These are phyloP conservation scores for Tetramorium parvispinum DNA, from an alignment of 1,140 invertebrate genomes.

Conservation along the genomic window DNA sequence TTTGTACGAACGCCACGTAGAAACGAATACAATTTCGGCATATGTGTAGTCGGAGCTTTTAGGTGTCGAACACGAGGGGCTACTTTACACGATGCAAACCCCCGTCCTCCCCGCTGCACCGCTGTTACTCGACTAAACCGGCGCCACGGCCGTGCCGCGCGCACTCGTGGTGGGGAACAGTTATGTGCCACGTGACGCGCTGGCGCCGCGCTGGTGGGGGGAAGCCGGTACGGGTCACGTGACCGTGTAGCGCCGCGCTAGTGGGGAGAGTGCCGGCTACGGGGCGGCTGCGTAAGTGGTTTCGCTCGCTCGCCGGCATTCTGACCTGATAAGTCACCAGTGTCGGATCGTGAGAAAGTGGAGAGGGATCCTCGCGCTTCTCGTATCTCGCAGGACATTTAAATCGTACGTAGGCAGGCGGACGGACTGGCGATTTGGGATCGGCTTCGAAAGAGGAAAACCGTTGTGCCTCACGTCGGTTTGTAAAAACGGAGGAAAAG, in stretches of 20 bases:
- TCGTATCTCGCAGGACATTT: constrained; percentile 67
- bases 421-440: neutral
- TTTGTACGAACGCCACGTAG: neutral
- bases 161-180: constrained; percentile 26
- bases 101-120: constrained; percentile 8
- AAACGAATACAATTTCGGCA: constrained; percentile 1
- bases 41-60: neutral
- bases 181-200: constrained; percentile 66
- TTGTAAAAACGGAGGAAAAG: neutral
- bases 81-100: constrained; percentile 64
- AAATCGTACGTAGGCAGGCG: constrained; percentile 59
- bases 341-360: constrained; percentile 80
- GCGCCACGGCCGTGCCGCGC: constrained; percentile 52
- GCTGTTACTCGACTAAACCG: constrained; percentile 50
- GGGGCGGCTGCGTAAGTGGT: constrained; percentile 29
- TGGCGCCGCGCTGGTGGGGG: constrained; percentile 68
- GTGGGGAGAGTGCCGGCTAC: constrained; percentile 45
- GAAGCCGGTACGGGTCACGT: constrained; percentile 47
- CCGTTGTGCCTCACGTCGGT: constrained; percentile 9
- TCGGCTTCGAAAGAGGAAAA: neutral
- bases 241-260: constrained; percentile 54
- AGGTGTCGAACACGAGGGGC: constrained; percentile 26
- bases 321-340: constrained; percentile 84
- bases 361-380: constrained; percentile 34
- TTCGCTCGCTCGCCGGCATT: constrained; percentile 79